Evolutionary conservation across 2,797 vertebrate genomes (phyloP).

Genomic region (Clarias laeviceps): DNA sequence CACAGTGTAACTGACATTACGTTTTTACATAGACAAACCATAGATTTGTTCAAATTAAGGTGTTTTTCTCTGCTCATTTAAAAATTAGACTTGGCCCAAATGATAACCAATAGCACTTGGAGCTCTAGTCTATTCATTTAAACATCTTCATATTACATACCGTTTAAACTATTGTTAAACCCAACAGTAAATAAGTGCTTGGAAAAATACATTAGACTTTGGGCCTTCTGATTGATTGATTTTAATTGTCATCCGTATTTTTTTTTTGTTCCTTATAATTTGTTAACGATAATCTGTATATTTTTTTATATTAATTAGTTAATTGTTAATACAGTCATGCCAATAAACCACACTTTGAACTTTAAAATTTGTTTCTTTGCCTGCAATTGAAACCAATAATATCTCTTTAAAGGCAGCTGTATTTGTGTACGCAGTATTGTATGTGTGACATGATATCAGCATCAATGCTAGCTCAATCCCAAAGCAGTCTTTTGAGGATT

Average conservation of each 20-base stretch:
- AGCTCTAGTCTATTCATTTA: background rate
- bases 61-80: background rate
- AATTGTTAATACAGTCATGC: no score
- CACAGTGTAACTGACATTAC: background rate
- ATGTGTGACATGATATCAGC: background rate
- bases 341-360: no score
- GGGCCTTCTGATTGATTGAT: background rate
- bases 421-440: background rate
- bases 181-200: background rate
- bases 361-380: background rate
- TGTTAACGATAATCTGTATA: no score
- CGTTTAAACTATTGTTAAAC: background rate
- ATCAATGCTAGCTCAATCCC: background rate
- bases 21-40: background rate
- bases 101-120: background rate
- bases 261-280: no score
- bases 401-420: background rate
- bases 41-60: background rate
- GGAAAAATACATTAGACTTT: background rate
- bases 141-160: background rate
- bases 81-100: background rate
- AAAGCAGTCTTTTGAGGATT: background rate
- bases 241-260: no score
- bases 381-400: background rate
- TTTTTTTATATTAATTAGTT: no score